Evolutionary conservation across 2,113 vertebrate species (phyloP), one percentile per base, ranked within the genome.

Genomic region (Amphiprion ocellaris): DNA sequence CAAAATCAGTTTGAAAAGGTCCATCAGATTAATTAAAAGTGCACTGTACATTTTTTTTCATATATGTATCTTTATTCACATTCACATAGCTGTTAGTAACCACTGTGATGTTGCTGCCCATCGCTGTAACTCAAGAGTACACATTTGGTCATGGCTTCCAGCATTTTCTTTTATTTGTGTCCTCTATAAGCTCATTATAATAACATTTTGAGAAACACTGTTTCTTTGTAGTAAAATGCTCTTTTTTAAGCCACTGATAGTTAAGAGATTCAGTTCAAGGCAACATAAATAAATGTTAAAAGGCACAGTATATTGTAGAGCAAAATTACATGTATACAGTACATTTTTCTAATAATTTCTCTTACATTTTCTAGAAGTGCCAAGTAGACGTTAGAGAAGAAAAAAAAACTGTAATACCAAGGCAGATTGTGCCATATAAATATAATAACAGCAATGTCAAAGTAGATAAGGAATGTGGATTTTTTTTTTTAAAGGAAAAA

Each of bases 201-300:
- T 21, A 56, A 16, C 0, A 62, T 61, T 69, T 15, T 24, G 28
- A 73, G 16, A 69, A 61, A 26, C 15, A 65, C 19, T n/a, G 5
- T 60, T 63, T 53, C 14, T 39, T 65, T 16, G 76, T 58, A 23
- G 8, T 77, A 75, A 63, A 79, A 65, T 41, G 4, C 2, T 67
- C 26, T 74, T 75, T 67, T 79, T 79, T 83, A n/a, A 49, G 33
- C 1, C 46, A 64, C 12, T 17, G 33, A 73, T 73, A 66, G n/a
- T 72, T 10, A 53, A 70, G n/a, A 66, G 53, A 54, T 76, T 28
- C 23, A 60, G 19, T 30, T 63, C 12, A 6, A 74, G 74, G 49
- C 26, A 63, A 61, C 73, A 55, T 74, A 81, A 71, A 84, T 82
- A 80, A 69, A 54, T 26, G 2, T 66, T 41, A 77, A 74, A 89